These are phyloP conservation scores for Teleogryllus oceanicus DNA, from an alignment of 2,888 invertebrate species.

Conservation along the genomic window DNA sequence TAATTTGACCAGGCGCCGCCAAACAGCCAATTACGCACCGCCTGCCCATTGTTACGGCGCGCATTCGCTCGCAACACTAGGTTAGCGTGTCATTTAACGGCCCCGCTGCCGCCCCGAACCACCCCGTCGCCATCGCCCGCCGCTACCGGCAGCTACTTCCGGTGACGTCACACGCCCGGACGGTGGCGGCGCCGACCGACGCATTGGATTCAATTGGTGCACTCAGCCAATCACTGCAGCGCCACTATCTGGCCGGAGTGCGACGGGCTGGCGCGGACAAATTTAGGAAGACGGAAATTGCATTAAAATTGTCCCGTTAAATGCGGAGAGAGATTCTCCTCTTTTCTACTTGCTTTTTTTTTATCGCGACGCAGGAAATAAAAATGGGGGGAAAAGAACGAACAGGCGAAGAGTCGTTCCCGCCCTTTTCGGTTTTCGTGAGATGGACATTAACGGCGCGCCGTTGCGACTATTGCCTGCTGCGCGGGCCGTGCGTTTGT, in stretches of 20 bases:
- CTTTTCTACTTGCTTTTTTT: too few species aligned
- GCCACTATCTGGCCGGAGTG: background rate
- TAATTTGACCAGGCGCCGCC: background rate
- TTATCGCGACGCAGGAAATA: too few species aligned
- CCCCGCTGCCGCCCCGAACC: background rate
- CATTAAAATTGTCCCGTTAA: background rate
- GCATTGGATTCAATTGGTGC: background rate
- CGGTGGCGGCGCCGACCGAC: background rate
- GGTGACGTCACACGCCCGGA: background rate
- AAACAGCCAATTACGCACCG: background rate
- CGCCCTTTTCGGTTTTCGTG: too few species aligned
- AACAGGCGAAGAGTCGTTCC: too few species aligned
- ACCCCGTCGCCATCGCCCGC: too few species aligned
- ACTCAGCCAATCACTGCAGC: background rate
- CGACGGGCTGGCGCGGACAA: background rate
- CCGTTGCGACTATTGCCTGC: too few species aligned
- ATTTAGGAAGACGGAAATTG: slow-evolving; percentile 3
- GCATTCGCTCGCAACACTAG: slow-evolving; percentile 1
- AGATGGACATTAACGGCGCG: too few species aligned
- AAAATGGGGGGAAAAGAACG: too few species aligned
- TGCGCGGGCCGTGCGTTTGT: too few species aligned
- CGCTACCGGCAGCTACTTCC: background rate
- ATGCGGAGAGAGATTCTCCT: too few species aligned
- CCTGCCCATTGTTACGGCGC: background rate
- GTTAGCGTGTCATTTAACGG: background rate